Evolutionary conservation across 2,888 invertebrate species (phyloP).

Genomic region (Megaustenia siamemsis): DNA sequence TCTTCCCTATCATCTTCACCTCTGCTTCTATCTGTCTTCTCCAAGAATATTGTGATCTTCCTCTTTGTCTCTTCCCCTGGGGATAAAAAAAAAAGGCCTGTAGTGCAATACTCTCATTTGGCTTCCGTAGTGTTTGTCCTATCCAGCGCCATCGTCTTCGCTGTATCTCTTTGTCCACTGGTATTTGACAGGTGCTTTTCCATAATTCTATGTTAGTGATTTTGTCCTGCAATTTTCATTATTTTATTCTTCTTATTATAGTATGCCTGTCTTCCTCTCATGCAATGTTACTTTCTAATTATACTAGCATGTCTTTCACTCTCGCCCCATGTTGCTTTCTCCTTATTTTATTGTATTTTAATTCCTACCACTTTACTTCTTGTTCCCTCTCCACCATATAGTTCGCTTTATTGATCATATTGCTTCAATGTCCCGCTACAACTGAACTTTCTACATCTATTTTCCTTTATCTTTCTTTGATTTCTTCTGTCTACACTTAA

Average conservation of each 20-base stretch:
- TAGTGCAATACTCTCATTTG: too few relatives aligned
- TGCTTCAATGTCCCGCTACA: background rate
- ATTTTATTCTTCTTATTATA: background rate
- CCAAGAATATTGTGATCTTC: too few relatives aligned
- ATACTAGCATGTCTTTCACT: background rate
- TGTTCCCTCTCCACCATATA: background rate
- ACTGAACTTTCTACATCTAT: background rate
- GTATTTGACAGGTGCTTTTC: too few relatives aligned
- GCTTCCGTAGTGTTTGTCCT: too few relatives aligned
- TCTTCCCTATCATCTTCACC: too few relatives aligned
- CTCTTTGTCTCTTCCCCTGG: too few relatives aligned
- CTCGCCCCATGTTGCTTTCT: background rate
- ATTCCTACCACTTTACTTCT: background rate
- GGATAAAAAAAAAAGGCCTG: too few relatives aligned
- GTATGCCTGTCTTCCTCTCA: background rate
- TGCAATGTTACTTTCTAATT: background rate
- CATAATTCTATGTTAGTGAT: too few relatives aligned
- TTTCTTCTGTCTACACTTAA: background rate
- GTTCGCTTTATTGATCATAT: background rate
- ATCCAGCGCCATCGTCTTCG: too few relatives aligned
- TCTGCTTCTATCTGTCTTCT: too few relatives aligned
- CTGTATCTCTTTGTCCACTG: too few relatives aligned
- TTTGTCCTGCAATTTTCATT: too few relatives aligned
- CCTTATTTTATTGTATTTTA: background rate
- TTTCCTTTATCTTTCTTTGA: background rate